A percentile compares a stretch with the other conserved stretches of the same genome.
Conservation (phyloP, 2,113 vertebrate species). For the Dromiciops gliroides region DNA sequence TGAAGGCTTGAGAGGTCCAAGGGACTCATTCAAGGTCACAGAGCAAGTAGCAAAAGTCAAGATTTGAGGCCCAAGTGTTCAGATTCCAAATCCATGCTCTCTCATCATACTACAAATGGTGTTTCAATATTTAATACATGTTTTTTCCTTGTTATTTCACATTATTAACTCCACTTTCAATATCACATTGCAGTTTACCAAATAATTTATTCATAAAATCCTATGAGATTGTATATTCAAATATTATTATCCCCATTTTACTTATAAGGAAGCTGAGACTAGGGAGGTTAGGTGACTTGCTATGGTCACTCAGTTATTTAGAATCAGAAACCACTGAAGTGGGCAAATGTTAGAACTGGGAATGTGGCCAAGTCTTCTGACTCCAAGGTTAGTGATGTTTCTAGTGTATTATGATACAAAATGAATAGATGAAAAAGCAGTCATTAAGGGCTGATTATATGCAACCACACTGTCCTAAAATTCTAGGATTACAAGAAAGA, state of each 20-base stretch:
- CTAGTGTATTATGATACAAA: neutral
- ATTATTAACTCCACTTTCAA: neutral
- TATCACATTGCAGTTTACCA: neutral
- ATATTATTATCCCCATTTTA: neutral
- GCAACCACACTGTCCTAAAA: neutral
- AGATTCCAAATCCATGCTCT: neutral
- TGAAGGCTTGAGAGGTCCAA: neutral
- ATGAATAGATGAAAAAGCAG: neutral
- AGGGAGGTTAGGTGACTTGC: neutral
- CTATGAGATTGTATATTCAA: neutral
- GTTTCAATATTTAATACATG: neutral
- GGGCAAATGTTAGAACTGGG: neutral
- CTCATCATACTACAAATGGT: neutral
- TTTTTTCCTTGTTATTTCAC: neutral
- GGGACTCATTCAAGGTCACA: neutral
- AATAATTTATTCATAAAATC: neutral
- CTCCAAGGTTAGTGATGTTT: neutral
- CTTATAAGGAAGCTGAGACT: neutral
- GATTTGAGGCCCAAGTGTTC: neutral
- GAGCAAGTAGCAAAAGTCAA: neutral
- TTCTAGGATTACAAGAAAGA: neutral
- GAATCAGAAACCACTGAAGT: neutral
- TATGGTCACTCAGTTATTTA: neutral
- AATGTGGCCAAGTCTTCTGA: neutral
- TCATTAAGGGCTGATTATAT: neutral